These are phyloP conservation scores for Melanchra persicariae DNA, from an alignment of 2,888 invertebrate genomes.

Conservation along the genomic window DNA sequence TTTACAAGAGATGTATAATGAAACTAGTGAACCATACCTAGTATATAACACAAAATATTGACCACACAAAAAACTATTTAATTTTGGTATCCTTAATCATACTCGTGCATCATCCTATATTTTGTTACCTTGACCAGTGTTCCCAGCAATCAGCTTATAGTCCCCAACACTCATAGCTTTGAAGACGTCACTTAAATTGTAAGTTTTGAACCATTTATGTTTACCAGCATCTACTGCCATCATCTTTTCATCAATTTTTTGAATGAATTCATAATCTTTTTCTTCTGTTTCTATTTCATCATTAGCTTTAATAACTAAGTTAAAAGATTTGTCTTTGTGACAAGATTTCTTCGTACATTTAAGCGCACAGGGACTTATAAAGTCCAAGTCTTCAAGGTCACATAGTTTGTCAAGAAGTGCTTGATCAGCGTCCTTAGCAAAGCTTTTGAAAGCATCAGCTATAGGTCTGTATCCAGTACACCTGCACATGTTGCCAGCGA, in stretches of 20 bases:
- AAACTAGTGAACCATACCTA: background rate
- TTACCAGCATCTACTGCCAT: slow-evolving; percentile 85
- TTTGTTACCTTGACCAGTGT: slow-evolving; percentile 92
- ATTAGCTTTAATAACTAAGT: slow-evolving; percentile 9
- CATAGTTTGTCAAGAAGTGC: slow-evolving; percentile 85
- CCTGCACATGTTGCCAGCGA: slow-evolving; percentile 94
- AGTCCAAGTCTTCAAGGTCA: slow-evolving; percentile 85
- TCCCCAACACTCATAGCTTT: slow-evolving; percentile 78
- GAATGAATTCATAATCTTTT: slow-evolving; percentile 27
- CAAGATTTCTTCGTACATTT: slow-evolving; percentile 75
- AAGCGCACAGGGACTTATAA: slow-evolving; percentile 78
- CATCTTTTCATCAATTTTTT: slow-evolving; percentile 80
- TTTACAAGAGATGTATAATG: background rate
- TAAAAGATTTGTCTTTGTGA: slow-evolving; percentile 70
- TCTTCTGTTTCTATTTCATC: slow-evolving; percentile 74
- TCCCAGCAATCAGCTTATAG: slow-evolving; percentile 92
- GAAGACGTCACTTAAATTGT: slow-evolving; percentile 86
- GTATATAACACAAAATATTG: background rate
- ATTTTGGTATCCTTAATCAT: background rate
- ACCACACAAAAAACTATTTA: background rate
- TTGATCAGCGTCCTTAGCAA: slow-evolving; percentile 90
- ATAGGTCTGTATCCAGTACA: slow-evolving; percentile 95
- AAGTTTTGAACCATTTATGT: slow-evolving; percentile 88
- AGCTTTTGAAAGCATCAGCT: slow-evolving; percentile 93
- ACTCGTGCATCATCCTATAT: background rate